These are phyloP conservation scores for Lycaon pictus DNA, from an alignment of 2,113 vertebrate genomes.

Conservation along the genomic window DNA sequence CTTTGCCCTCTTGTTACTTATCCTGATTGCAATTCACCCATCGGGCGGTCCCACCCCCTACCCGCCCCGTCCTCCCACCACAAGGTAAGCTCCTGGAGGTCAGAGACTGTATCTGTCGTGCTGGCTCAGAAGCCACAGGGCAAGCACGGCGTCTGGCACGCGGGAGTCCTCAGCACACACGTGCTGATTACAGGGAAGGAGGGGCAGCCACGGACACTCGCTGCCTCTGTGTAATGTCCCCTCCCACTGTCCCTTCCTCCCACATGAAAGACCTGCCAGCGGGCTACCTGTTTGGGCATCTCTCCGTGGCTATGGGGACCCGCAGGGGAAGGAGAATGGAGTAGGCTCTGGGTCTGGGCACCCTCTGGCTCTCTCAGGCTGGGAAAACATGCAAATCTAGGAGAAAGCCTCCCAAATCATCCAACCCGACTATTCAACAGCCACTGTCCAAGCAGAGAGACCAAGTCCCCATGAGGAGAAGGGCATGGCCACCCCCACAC, in stretches of 20 bases:
- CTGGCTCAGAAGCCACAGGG: background rate
- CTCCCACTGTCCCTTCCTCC: background rate
- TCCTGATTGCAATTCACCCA: background rate
- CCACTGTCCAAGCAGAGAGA: background rate
- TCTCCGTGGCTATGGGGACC: background rate
- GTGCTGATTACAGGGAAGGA: background rate
- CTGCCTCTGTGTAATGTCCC: accelerated
- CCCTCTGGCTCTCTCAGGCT: background rate
- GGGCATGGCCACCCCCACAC: too few relatives aligned
- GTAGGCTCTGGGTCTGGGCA: background rate
- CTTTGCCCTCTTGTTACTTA: background rate
- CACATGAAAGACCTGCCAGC: background rate
- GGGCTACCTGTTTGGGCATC: background rate
- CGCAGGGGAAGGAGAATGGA: background rate
- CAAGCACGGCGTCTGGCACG: accelerated
- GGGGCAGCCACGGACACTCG: background rate
- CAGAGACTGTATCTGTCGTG: background rate
- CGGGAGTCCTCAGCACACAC: accelerated
- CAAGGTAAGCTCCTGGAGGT: background rate
- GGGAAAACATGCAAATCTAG: background rate
- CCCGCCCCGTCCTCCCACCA: background rate
- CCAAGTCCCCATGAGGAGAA: accelerated
- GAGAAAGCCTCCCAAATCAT: background rate
- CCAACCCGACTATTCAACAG: background rate
- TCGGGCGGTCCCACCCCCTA: background rate